Evolutionary conservation across 2,888 invertebrate genomes (phyloP), one percentile per base, ranked within the genome.

Genomic region (Drosophila mayaguana): DNA sequence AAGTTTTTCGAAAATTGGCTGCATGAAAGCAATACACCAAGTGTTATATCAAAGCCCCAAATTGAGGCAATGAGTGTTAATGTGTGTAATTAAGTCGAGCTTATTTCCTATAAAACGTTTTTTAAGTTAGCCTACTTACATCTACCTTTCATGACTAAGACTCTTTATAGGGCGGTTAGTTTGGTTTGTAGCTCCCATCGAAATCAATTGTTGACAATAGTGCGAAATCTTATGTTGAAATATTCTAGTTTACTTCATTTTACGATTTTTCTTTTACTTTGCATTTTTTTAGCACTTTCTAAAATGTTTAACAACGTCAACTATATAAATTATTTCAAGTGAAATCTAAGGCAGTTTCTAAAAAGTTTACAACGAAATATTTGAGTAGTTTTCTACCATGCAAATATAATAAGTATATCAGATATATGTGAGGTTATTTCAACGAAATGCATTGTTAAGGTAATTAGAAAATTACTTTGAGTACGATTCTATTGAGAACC

Each of bases 1-100:
- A 69, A 61, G 57, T 77, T 88, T 80, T 81, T 65, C 76, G 76
- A 71, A 84, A 84, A 84, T 84, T 88, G 72, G 62, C 74, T 66
- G 36, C 46, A 72, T 72, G 60, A 70, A 63, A 66, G 66, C 56
- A 50, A 70, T 36, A 57, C 28, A 53, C 28, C 38, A 22, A 28
- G 32, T 36, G 22, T 53, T 53, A 22, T 38, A 38, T 43, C 25
- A 43, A 55, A 36, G 11, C 5, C 18, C 36, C 53, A 53, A 72
- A 67, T 78, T 48, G 38, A 14, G 62, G 54, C 63, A 66, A 71
- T 74, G 36, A 63, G 32, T 63, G 62, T 20, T 53, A 28, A 36
- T 32, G 16, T 16, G 20, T 48, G 18, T 14, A 48, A 62, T 59
- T 53, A 38, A 61, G 46, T 20, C 11, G 9, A 45, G 59, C 62